A percentile compares a stretch with the other conserved stretches of the same genome.
Conservation (phyloP, 1,140 invertebrate genomes). For the Glomeris maerens region DNA sequence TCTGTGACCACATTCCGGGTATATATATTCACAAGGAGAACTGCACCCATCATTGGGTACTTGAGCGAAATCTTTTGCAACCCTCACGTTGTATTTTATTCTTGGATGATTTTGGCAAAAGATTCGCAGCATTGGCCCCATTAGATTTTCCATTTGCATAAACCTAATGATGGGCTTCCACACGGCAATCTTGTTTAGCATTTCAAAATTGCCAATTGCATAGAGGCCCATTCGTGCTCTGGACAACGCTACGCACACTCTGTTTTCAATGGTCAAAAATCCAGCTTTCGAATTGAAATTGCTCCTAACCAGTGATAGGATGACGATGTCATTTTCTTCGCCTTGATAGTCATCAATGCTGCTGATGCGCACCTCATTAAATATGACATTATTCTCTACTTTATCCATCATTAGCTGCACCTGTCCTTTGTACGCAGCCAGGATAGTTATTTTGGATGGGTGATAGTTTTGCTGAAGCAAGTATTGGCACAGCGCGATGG, state of each 20-base stretch:
- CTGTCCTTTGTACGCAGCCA: neutral
- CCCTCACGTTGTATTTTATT: constrained; percentile 14
- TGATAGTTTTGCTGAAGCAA: neutral
- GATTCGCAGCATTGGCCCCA: constrained; percentile 26
- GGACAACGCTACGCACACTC: constrained; percentile 70
- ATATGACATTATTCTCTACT: neutral
- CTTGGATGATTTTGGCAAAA: constrained; percentile 34
- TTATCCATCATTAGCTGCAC: neutral
- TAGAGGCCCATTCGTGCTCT: constrained; percentile 56
- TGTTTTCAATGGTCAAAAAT: constrained; percentile 56
- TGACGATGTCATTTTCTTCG: constrained; percentile 67
- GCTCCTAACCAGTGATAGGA: constrained; percentile 66
- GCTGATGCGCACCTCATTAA: constrained; percentile 31
- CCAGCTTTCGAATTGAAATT: constrained; percentile 52
- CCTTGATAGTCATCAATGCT: constrained; percentile 73
- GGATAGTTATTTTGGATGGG: neutral
- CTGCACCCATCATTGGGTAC: constrained; percentile 32
- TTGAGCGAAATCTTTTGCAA: constrained; percentile 24
- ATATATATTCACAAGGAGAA: constrained; percentile 24
- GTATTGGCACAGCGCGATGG: neutral
- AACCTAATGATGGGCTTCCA: constrained; percentile 30
- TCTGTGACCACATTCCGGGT: constrained; percentile 16
- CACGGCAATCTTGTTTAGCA: constrained; percentile 32
- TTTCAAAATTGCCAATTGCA: constrained; percentile 50
- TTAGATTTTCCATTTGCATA: constrained; percentile 16